These are phyloP conservation scores for Halcyon malimbica DNA, from an alignment of 2,113 vertebrate genomes.

Conservation along the genomic window DNA sequence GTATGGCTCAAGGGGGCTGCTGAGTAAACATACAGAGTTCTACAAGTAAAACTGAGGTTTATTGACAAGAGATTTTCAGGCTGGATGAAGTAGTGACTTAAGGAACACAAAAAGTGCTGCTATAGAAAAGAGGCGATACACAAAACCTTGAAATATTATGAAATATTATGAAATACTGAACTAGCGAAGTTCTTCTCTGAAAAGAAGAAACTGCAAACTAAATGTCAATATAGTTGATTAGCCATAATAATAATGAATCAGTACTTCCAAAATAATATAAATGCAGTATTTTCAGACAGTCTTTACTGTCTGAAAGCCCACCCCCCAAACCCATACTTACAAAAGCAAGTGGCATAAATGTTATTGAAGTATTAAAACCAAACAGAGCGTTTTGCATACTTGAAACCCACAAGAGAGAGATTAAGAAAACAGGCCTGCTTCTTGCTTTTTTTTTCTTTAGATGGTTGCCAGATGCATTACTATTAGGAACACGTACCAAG, in stretches of 20 bases:
- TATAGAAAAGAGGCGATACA: not conserved
- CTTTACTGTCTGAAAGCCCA: not conserved
- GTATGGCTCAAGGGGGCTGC: not conserved
- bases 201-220: not conserved
- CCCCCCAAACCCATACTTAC: not conserved
- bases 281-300: not conserved
- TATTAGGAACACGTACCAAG: not conserved
- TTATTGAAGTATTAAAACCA: not conserved
- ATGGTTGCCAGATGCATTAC: not conserved
- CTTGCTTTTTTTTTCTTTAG: not conserved
- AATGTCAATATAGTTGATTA: not conserved
- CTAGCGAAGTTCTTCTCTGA: not conserved
- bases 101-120: not conserved
- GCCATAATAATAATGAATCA: not conserved
- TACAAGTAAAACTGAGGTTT: not conserved
- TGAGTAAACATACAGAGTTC: not conserved
- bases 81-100: not conserved
- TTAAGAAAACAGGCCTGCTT: not conserved
- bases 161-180: not conserved
- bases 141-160: not conserved
- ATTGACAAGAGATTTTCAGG: not conserved
- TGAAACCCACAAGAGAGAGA: not conserved
- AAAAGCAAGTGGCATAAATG: not conserved
- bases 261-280: not conserved
- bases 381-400: not conserved